Evolutionary conservation across 2,888 invertebrate genomes (phyloP).

Genomic region (Drosophila trichaetosa): DNA sequence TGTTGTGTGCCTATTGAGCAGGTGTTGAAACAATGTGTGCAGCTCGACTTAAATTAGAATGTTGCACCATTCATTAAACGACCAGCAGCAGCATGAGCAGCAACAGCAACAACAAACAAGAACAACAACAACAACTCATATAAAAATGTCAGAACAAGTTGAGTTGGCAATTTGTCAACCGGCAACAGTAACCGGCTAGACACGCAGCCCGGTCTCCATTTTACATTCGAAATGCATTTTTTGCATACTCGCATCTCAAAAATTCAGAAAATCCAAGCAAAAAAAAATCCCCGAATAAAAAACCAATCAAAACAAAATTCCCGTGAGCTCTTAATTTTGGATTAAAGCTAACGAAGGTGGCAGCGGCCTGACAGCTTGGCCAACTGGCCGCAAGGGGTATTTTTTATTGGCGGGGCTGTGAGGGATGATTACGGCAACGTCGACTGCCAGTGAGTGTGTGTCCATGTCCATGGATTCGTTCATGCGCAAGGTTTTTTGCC

Average conservation of each 20-base stretch:
- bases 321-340: constrained; percentile 61
- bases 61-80: constrained; percentile 77
- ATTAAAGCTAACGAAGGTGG: constrained; percentile 8
- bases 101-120: constrained; percentile 23
- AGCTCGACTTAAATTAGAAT: constrained; percentile 78
- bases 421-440: constrained; percentile 10
- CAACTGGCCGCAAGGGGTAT: constrained; percentile 5
- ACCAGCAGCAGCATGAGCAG: constrained; percentile 28
- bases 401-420: background rate
- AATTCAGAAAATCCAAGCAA: constrained; percentile 36
- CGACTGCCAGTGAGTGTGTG: constrained; percentile 52
- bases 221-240: constrained; percentile 74
- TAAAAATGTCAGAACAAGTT: constrained; percentile 79
- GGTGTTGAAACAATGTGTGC: constrained; percentile 80
- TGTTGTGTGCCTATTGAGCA: constrained; percentile 43
- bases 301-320: constrained; percentile 44
- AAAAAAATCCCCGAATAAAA: constrained; percentile 11
- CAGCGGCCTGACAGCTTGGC: constrained; percentile 8
- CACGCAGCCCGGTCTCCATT: constrained; percentile 56
- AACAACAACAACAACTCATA: constrained; percentile 44
- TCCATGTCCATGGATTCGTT: constrained; percentile 84
- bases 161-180: constrained; percentile 77
- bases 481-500: constrained; percentile 83
- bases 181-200: constrained; percentile 67
- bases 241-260: constrained; percentile 59